phyloP scores from a whole-genome alignment of 2,888 invertebrate species.

The Eupithecia centaureata region DNA sequence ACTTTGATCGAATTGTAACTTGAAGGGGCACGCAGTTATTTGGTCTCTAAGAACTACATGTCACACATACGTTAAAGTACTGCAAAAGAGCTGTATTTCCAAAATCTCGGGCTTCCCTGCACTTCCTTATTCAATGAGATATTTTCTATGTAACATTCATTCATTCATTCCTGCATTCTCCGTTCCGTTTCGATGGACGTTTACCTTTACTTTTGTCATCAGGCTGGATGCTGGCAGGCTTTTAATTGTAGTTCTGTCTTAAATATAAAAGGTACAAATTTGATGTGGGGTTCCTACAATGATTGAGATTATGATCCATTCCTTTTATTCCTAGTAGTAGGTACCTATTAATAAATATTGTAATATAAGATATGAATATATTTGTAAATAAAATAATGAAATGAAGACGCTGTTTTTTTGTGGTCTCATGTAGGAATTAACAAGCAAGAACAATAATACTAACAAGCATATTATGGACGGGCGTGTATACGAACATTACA shows the following conservation, averaged over 20 bases:
- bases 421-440: neutral
- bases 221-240: neutral
- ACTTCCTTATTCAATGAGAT: too few species aligned
- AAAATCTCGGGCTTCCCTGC: neutral
- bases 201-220: neutral
- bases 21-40: neutral
- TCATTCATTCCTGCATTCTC: neutral
- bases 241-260: constrained; percentile 23
- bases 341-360: constrained; percentile 17
- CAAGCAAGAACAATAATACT: too few species aligned
- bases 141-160: neutral
- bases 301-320: constrained; percentile 28
- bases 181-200: neutral
- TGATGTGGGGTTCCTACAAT: neutral
- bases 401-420: neutral
- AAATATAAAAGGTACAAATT: neutral
- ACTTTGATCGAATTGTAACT: neutral
- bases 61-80: neutral
- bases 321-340: constrained; percentile 13
- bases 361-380: constrained; percentile 33
- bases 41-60: neutral
- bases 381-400: constrained; percentile 29
- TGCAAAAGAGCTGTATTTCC: neutral
- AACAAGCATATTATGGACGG: too few species aligned
- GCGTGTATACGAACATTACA: too few species aligned